Conservation (phyloP, 2,797 vertebrate genomes). For the Pseudochirops cupreus region DNA sequence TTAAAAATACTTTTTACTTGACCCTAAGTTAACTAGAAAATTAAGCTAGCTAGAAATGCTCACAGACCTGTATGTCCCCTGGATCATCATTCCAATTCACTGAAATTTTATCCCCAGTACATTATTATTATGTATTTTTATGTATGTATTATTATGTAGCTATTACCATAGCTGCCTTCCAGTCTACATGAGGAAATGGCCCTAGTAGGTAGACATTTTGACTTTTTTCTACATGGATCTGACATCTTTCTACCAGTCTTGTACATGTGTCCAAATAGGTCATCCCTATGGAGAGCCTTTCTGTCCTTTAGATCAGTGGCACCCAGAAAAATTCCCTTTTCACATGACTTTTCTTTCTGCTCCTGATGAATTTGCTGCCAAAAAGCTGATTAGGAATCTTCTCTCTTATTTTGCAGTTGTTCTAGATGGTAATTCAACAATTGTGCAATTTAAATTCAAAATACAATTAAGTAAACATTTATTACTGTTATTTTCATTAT, state of each 20-base stretch:
- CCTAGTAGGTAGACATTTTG: not conserved
- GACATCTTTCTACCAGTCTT: slow-evolving; percentile 24
- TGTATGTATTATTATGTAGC: too few relatives aligned
- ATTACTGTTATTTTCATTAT: not conserved
- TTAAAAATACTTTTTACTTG: slow-evolving; percentile 8
- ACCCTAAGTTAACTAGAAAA: slow-evolving; percentile 44
- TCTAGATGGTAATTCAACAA: slow-evolving; percentile 14
- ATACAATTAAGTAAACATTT: too few relatives aligned
- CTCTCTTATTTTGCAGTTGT: not conserved
- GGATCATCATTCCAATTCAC: slow-evolving; percentile 16
- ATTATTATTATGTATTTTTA: too few relatives aligned
- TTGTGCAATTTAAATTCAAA: too few relatives aligned
- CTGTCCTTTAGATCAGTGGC: not conserved
- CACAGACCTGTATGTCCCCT: not conserved
- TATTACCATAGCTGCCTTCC: not conserved
- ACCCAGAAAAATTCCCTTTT: not conserved
- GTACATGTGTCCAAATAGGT: not conserved
- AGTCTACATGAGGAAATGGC: not conserved
- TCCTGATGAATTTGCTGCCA: not conserved
- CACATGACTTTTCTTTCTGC: not conserved
- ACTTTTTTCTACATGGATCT: not conserved
- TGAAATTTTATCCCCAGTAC: slow-evolving; percentile 16
- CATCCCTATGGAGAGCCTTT: not conserved
- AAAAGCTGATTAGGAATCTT: not conserved
- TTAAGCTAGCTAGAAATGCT: slow-evolving; percentile 7